These are phyloP conservation scores for Ganaspis brasiliensis DNA, from an alignment of 2,888 invertebrate species.

Conservation along the genomic window DNA sequence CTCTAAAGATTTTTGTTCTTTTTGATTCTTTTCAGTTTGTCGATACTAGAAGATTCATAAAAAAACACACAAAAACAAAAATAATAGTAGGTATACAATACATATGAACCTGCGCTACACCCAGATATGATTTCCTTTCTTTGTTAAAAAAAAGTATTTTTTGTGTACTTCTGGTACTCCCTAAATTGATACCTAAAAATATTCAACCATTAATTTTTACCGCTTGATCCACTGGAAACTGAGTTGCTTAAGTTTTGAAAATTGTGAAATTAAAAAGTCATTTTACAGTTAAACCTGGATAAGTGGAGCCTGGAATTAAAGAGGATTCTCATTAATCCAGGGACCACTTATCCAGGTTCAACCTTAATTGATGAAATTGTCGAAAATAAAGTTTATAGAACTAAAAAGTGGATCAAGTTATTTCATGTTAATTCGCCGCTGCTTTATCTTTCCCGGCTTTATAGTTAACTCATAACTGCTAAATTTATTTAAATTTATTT, in stretches of 20 bases:
- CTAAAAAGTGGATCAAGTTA: slow-evolving; percentile 6
- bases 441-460: background rate
- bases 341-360: too few relatives aligned
- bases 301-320: too few relatives aligned
- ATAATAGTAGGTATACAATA: slow-evolving; percentile 72
- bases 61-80: slow-evolving; percentile 69
- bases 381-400: background rate
- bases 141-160: slow-evolving; percentile 1
- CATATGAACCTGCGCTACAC: slow-evolving; percentile 24
- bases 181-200: background rate
- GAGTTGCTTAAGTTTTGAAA: background rate
- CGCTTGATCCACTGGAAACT: background rate
- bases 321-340: too few relatives aligned
- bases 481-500: background rate
- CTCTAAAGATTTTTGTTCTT: slow-evolving; percentile 64
- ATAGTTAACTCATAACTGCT: too few relatives aligned
- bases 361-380: too few relatives aligned
- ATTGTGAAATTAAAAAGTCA: background rate
- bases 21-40: slow-evolving; percentile 75
- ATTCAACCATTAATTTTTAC: background rate
- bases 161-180: slow-evolving; percentile 5
- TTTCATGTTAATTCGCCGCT: background rate
- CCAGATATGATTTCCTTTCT: slow-evolving; percentile 35
- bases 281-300: background rate
- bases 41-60: slow-evolving; percentile 76